These are phyloP conservation scores for Vulpes ferrilata DNA, from an alignment of 2,113 vertebrate genomes.

Conservation along the genomic window DNA sequence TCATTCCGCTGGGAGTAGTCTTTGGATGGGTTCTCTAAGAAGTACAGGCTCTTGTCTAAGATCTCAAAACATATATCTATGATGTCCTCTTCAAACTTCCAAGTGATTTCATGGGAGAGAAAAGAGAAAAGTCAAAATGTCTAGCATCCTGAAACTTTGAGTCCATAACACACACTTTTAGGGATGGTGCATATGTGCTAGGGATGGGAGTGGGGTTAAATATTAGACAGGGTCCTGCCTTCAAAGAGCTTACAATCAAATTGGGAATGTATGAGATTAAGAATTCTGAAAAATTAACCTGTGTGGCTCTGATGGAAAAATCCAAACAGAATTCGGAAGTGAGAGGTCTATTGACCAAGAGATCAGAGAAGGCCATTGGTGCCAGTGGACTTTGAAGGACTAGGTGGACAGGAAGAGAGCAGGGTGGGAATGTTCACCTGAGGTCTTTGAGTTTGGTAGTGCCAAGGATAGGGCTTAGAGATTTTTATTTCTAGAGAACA, in stretches of 20 bases:
- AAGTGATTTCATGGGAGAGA: conserved; percentile 26
- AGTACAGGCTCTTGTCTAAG: conserved; percentile 90
- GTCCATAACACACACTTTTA: neutral
- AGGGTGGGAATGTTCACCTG: neutral
- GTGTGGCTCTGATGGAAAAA: conserved; percentile 15
- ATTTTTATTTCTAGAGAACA: neutral
- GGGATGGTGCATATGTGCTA: neutral
- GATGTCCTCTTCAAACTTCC: conserved; percentile 93
- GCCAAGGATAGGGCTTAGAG: neutral
- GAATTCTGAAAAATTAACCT: neutral
- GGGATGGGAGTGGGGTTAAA: neutral
- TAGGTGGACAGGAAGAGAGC: neutral
- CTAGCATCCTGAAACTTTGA: conserved; percentile 9
- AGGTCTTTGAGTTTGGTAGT: neutral
- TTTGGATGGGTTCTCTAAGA: conserved; percentile 85
- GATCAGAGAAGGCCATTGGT: neutral
- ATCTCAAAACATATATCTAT: conserved; percentile 93
- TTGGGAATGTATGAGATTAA: neutral
- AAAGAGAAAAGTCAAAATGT: conserved; percentile 29
- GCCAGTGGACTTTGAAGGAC: neutral
- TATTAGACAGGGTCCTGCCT: neutral
- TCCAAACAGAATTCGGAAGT: neutral
- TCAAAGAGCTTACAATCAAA: conserved; percentile 40
- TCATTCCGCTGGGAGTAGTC: conserved; percentile 87
- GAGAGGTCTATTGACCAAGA: neutral